Conservation (phyloP, 2,888 invertebrate species). For the Anthophora plumipes region DNA sequence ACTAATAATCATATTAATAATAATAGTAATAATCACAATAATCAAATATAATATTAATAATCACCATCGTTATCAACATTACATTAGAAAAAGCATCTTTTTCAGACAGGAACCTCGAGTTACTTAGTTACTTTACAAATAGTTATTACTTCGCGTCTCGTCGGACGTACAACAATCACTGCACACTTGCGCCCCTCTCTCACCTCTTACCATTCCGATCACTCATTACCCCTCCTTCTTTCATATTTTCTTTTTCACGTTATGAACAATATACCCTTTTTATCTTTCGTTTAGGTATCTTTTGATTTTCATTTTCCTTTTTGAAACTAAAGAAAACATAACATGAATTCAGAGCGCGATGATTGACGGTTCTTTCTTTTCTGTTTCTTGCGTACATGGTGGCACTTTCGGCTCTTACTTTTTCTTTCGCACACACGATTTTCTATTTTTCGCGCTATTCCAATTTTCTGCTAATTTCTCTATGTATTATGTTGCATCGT, state of each 20-base stretch:
- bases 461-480: neutral
- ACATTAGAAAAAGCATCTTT: constrained; percentile 82
- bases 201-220: constrained; percentile 15
- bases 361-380: neutral
- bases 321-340: constrained; percentile 12
- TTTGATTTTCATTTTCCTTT: neutral
- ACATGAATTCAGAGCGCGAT: constrained; percentile 36
- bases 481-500: neutral
- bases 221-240: constrained; percentile 18
- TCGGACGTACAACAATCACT: constrained; percentile 56
- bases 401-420: neutral
- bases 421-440: constrained; percentile 47
- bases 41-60: constrained; percentile 81
- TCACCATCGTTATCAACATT: constrained; percentile 79
- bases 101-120: constrained; percentile 83
- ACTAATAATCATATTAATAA: constrained; percentile 71
- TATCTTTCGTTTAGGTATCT: constrained; percentile 17
- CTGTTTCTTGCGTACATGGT: neutral
- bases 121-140: constrained; percentile 81
- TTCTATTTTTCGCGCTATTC: constrained; percentile 26
- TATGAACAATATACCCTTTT: constrained; percentile 15
- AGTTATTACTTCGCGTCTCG: constrained; percentile 78
- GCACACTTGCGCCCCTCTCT: constrained; percentile 35
- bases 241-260: constrained; percentile 21
- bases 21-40: constrained; percentile 70